Evolutionary conservation across 2,113 vertebrate genomes (phyloP).

Genomic region (Ptilonorhynchus violaceus): DNA sequence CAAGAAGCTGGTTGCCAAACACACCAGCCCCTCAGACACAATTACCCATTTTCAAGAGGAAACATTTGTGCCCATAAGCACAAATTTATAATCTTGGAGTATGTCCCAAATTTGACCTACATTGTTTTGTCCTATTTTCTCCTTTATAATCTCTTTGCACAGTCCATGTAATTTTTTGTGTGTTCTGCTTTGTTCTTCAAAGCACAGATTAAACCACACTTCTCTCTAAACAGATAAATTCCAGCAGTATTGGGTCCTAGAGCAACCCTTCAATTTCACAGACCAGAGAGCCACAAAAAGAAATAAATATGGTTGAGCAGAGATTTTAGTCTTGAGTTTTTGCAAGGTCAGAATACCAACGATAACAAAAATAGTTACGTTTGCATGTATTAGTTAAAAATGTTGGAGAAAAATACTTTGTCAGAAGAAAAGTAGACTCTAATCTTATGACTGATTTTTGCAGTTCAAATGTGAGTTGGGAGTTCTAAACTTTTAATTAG

Average conservation of each 20-base stretch:
- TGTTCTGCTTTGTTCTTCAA: slow-evolving; percentile 44
- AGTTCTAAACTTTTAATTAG: not conserved
- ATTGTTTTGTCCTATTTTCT: not conserved
- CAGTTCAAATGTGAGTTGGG: not conserved
- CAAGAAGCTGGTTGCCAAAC: not conserved
- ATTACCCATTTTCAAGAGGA: not conserved
- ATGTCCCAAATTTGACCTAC: not conserved
- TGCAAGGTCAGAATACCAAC: not conserved
- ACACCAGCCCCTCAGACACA: not conserved
- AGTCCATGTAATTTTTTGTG: not conserved
- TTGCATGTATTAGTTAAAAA: not conserved
- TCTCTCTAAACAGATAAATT: slow-evolving; percentile 38
- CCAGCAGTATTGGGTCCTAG: not conserved
- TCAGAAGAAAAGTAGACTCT: not conserved
- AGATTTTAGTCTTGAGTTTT: not conserved
- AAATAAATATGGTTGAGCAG: not conserved
- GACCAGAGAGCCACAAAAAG: slow-evolving; percentile 27
- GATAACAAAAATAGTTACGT: not conserved
- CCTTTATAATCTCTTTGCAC: not conserved
- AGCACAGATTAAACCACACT: not conserved
- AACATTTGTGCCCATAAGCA: not conserved
- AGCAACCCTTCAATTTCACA: slow-evolving; percentile 45
- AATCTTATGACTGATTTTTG: not conserved
- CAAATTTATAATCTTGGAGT: not conserved
- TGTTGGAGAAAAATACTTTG: not conserved